Evolutionary conservation across 1,140 invertebrate genomes (phyloP).

Genomic region (Tigriopus japonicus): DNA sequence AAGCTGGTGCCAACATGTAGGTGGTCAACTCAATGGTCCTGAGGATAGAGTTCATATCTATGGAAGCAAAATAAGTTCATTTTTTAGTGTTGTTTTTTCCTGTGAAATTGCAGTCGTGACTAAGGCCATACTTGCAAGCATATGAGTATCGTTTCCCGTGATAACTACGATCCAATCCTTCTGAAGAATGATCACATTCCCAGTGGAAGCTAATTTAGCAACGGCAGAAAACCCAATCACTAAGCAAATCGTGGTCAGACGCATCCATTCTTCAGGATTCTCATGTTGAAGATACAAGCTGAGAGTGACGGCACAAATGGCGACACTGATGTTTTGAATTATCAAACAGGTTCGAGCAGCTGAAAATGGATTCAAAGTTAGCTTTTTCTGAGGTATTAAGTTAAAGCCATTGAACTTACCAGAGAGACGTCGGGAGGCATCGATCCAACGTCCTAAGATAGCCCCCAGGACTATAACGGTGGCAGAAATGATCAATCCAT

Average conservation of each 20-base stretch:
- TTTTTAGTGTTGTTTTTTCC: no score
- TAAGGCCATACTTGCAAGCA: no score
- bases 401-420: no score
- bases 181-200: conserved; percentile 29
- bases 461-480: conserved; percentile 30
- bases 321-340: conserved; percentile 20
- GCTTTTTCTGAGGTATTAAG: no score
- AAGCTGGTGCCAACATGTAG: no score
- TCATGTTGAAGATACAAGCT: no score
- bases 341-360: conserved; percentile 20
- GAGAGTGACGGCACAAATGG: conserved; percentile 3
- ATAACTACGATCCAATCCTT: conserved; percentile 36
- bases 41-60: no score
- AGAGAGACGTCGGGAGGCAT: conserved; percentile 27
- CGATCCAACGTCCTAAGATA: conserved; percentile 32
- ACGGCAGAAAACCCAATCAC: conserved; percentile 23
- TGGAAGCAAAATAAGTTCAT: no score
- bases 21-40: no score
- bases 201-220: conserved; percentile 27
- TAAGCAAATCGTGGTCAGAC: conserved; percentile 18
- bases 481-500: conserved; percentile 27
- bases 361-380: no score
- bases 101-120: no score
- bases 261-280: not conserved
- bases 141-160: conserved; percentile 15